A percentile compares a stretch with the other conserved stretches of the same genome.
Evolutionary conservation across 2,888 invertebrate species (phyloP).

Genomic region (Caenorhabditis sp.): DNA sequence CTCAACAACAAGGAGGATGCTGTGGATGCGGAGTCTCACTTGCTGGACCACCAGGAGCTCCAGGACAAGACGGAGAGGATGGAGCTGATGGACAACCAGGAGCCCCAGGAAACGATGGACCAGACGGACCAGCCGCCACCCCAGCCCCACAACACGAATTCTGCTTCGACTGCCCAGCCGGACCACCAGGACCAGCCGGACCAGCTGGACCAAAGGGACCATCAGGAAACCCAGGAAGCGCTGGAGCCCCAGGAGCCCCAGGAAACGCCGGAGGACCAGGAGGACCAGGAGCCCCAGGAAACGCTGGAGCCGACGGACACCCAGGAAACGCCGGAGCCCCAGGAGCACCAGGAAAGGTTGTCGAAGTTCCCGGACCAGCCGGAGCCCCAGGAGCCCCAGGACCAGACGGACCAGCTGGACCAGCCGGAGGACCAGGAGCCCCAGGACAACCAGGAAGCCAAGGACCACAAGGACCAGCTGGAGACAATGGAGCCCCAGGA

Average conservation of each 20-base stretch:
- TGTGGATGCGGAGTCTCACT: slow-evolving; percentile 53
- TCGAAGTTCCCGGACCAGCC: slow-evolving; percentile 34
- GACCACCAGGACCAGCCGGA: slow-evolving; percentile 53
- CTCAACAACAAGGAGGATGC: slow-evolving; percentile 48
- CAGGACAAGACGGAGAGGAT: slow-evolving; percentile 55
- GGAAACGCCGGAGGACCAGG: slow-evolving; percentile 52
- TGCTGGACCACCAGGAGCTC: slow-evolving; percentile 53
- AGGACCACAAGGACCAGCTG: slow-evolving; percentile 48
- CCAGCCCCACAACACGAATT: slow-evolving; percentile 53
- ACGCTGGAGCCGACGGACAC: slow-evolving; percentile 44
- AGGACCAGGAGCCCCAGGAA: slow-evolving; percentile 48
- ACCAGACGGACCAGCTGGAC: slow-evolving; percentile 55
- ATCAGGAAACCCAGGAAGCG: slow-evolving; percentile 60
- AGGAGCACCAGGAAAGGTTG: slow-evolving; percentile 15
- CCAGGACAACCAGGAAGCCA: slow-evolving; percentile 48
- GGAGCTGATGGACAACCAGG: slow-evolving; percentile 59
- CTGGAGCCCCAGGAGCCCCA: slow-evolving; percentile 57
- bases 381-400: slow-evolving; percentile 47
- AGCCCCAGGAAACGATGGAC: slow-evolving; percentile 58
- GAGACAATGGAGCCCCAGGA: slow-evolving; percentile 51
- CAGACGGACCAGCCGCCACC: slow-evolving; percentile 57
- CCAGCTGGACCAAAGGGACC: slow-evolving; percentile 63
- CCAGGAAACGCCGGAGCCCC: slow-evolving; percentile 45
- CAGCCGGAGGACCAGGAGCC: slow-evolving; percentile 50
- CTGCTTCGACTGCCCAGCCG: slow-evolving; percentile 58